Base-by-base conservation (phyloP, 2,113 vertebrate genomes). In the Mus spicilegus region DNA sequence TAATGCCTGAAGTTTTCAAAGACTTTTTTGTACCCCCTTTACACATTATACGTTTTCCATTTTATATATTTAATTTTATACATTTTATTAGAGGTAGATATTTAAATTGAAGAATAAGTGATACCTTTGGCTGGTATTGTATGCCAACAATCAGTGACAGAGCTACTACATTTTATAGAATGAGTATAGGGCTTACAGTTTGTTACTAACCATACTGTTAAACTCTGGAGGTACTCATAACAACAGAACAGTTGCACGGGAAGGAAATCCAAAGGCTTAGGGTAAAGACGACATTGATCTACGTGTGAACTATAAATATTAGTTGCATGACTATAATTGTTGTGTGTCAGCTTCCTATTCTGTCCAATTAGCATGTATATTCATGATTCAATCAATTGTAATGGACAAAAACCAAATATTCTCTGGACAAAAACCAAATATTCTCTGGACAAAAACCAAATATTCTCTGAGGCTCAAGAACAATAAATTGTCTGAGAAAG, bases 31-130 rank as follows among this genome's bases (percentile, higher is more conserved):
- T 11, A 49, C 49, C 24, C 63, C 7, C 9, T 65, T 65, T 10
- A 26, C 24, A 65, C 10, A 67, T 67, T 67, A 67, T 67, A 67
- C 26, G 28, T 12, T 63, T 65, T 67, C 2, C 26, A 67, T 30
- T 67, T 30, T 67, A 67, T 67, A 30, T 67, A 67, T 30, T 30
- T 30, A 30, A 30, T 56, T 91, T 80, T 90, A 46, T 11, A 51
- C 63, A 9, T 84, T 91, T 65, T 84, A 78, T 96, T 88, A 91
- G 90, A 92, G 88, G 77, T 73, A 85, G 95, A 94, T 85, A 90
- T 76, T 63, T 93, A 93, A 94, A 70, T 36, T 91, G 16, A 92
- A 73, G 56, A 7, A 58, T 84, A 58, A 82, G n/a, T 28, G 13
- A 65, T 89, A 97, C 39, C 3, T 56, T 87, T 20, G 61, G 20